Conservation (phyloP, 2,113 vertebrate species). For the Calonectris borealis region DNA sequence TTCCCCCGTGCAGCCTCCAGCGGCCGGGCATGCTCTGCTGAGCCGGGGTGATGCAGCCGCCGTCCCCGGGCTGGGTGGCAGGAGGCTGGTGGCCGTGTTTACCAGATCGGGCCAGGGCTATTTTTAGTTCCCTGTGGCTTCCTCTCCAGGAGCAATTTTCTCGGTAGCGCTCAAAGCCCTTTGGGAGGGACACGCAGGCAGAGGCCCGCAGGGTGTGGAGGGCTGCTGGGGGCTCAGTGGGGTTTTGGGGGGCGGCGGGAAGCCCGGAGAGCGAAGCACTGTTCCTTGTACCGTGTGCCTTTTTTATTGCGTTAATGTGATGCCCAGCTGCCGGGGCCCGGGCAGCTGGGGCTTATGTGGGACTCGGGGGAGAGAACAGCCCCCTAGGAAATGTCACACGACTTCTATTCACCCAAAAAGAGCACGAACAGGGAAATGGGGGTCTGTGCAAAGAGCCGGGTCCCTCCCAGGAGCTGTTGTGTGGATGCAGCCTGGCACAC, state of each 20-base stretch:
- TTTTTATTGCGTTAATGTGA: neutral
- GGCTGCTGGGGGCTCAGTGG: accelerated
- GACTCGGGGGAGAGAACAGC: neutral
- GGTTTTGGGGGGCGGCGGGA: too few species aligned
- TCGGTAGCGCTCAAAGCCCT: accelerated
- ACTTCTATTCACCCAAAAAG: neutral
- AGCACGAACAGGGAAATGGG: accelerated
- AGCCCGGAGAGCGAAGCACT: neutral
- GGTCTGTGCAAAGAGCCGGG: neutral
- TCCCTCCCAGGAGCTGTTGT: neutral
- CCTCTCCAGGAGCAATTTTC: neutral
- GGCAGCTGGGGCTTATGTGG: slow-evolving; percentile 5
- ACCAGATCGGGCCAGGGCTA: accelerated
- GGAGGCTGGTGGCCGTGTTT: accelerated
- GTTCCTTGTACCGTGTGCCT: accelerated
- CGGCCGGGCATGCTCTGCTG: too few species aligned
- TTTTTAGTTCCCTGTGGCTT: neutral
- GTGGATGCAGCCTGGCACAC: neutral
- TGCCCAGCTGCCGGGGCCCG: neutral
- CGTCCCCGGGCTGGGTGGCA: neutral
- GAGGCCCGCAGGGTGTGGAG: too few species aligned
- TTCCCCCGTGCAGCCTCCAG: neutral
- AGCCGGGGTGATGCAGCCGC: neutral
- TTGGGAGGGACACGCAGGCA: too few species aligned
- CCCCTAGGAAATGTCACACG: accelerated